Evolutionary conservation across 2,888 invertebrate genomes (phyloP), one percentile per base, ranked within the genome.

Genomic region (Xylocampa areola): DNA sequence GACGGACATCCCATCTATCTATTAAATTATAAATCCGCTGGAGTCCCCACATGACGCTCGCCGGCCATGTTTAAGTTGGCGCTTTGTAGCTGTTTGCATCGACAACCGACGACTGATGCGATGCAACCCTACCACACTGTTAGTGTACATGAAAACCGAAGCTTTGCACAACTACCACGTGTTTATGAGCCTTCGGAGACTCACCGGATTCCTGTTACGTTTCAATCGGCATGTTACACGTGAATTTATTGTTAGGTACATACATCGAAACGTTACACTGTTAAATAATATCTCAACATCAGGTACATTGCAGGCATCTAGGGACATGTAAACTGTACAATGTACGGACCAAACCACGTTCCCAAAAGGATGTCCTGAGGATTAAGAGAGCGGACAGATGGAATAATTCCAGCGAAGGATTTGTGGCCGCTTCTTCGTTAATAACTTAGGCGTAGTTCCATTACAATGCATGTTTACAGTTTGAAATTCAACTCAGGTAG

Each of bases 41-140:
- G 58, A 64, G 62, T 58, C 64, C 37, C 37, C 45, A 57, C 52
- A 47, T 54, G 49, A 51, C 44, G 53, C 39, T 64, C 53, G 37
- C 48, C 39, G 43, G 41, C 40, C 54, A 61, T 76, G 70, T 76
- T 70, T 74, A 68, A 71, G 65, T 76, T 67, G 39, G 62, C 17
- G 68, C 73, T 74, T 71, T 69, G 63, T 76, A 51, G 35, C 50
- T 76, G 76, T 77, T 75, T 77, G 57, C 72, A 39, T 65, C 44
- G 48, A 33, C 41, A 49, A 30, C 51, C 63, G 40, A 19, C 50
- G 51, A 36, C 43, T 47, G 51, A 33, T 59, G 64, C 60, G 48
- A 57, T 57, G 39, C 50, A 49, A 50, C 29, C 44, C 11, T 11
- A 41, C 59, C 54, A 39, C 50, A 54, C 41, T 60, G 54, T 72